These are phyloP conservation scores for Troilus luridus DNA, from an alignment of 2,888 invertebrate species.

Conservation along the genomic window DNA sequence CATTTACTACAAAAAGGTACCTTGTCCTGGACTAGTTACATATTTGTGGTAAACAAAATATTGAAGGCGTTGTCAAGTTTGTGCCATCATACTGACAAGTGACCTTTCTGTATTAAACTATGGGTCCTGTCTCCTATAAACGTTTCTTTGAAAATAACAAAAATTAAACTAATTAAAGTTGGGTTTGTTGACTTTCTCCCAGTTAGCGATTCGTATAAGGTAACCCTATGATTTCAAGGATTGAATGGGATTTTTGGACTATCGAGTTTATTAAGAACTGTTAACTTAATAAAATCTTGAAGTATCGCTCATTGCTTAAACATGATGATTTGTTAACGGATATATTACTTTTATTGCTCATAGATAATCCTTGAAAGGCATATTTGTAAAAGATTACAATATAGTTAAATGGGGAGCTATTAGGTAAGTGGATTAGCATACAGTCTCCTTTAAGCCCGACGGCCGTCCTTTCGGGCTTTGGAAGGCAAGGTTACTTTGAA, in stretches of 20 bases:
- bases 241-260: background rate
- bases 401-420: constrained; percentile 18
- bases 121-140: no score
- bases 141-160: no score
- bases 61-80: no score
- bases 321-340: background rate
- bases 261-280: background rate
- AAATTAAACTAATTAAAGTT: no score
- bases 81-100: no score
- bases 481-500: constrained; percentile 40
- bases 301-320: background rate
- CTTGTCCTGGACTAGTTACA: no score
- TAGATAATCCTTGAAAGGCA: background rate
- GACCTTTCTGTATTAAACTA: no score
- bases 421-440: constrained; percentile 35
- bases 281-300: background rate
- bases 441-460: background rate
- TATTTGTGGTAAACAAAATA: no score
- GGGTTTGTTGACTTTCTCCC: background rate
- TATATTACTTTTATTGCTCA: background rate
- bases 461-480: constrained; percentile 13
- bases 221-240: background rate
- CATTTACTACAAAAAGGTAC: no score
- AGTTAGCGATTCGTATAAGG: background rate
- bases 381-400: background rate